Evolutionary conservation across 1,140 invertebrate species (phyloP).

Genomic region (Pinna nobilis): DNA sequence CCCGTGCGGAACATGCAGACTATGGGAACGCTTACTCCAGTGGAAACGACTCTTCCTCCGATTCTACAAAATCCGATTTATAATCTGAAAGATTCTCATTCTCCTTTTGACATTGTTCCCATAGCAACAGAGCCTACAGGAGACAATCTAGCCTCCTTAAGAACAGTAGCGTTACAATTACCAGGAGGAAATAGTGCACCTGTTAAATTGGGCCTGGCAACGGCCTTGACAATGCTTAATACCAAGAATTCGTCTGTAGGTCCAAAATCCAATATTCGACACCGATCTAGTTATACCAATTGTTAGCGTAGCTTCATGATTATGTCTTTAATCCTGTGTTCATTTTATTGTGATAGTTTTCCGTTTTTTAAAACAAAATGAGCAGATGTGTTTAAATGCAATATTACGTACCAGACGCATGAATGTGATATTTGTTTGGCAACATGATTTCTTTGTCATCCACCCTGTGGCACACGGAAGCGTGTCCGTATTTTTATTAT

Average conservation of each 20-base stretch:
- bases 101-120: slow-evolving; percentile 82
- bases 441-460: too few relatives aligned
- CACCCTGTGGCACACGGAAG: too few relatives aligned
- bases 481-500: too few relatives aligned
- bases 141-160: slow-evolving; percentile 90
- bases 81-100: slow-evolving; percentile 20
- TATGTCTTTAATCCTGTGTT: too few relatives aligned
- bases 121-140: slow-evolving; percentile 92
- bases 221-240: slow-evolving; percentile 62
- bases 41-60: slow-evolving; percentile 28
- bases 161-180: slow-evolving; percentile 90
- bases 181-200: slow-evolving; percentile 82
- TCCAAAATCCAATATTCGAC: slow-evolving; percentile 36
- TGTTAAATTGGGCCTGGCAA: slow-evolving; percentile 71
- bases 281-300: slow-evolving; percentile 44
- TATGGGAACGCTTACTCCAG: slow-evolving; percentile 17
- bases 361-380: too few relatives aligned
- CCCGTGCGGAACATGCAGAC: slow-evolving; percentile 36
- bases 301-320: too few relatives aligned
- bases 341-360: too few relatives aligned
- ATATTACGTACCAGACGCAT: too few relatives aligned
- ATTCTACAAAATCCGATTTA: slow-evolving; percentile 16
- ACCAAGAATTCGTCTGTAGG: background rate
- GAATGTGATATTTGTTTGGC: too few relatives aligned
- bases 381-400: too few relatives aligned